phyloP scores from a whole-genome alignment of 1,140 invertebrate genomes.

The Apis cerana region DNA sequence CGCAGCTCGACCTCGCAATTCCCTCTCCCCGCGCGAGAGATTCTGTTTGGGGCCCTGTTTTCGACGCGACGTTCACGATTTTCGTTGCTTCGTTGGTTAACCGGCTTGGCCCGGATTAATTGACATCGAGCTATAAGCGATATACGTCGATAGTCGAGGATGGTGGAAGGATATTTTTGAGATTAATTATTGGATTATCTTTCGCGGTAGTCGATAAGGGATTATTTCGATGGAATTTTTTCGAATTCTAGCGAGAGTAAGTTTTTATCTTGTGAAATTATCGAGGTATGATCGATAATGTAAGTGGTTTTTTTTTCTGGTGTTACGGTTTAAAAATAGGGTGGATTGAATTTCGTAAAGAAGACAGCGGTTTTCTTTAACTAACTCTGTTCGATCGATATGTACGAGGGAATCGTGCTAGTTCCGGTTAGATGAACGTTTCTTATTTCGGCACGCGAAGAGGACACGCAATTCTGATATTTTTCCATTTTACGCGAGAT shows the following conservation, averaged over 20 bases:
- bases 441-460: not conserved
- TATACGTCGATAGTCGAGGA: too few species aligned
- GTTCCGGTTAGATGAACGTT: not conserved
- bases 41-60: not conserved
- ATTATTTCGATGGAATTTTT: too few species aligned
- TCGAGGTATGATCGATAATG: too few species aligned
- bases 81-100: constrained; percentile 3
- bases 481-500: not conserved
- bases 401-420: not conserved
- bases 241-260: too few species aligned
- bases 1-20: constrained; percentile 25
- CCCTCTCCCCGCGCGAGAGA: not conserved
- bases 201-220: too few species aligned
- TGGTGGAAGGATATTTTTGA: too few species aligned
- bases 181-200: too few species aligned
- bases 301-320: not conserved
- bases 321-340: not conserved
- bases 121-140: too few species aligned
- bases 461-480: not conserved
- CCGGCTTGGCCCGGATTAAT: not conserved
- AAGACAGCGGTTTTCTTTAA: not conserved
- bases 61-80: not conserved
- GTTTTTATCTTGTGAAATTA: too few species aligned
- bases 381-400: constrained; percentile 8
- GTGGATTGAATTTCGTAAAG: not conserved